Conservation (phyloP, 2,113 vertebrate genomes). For the Lagenorhynchus albirostris region DNA sequence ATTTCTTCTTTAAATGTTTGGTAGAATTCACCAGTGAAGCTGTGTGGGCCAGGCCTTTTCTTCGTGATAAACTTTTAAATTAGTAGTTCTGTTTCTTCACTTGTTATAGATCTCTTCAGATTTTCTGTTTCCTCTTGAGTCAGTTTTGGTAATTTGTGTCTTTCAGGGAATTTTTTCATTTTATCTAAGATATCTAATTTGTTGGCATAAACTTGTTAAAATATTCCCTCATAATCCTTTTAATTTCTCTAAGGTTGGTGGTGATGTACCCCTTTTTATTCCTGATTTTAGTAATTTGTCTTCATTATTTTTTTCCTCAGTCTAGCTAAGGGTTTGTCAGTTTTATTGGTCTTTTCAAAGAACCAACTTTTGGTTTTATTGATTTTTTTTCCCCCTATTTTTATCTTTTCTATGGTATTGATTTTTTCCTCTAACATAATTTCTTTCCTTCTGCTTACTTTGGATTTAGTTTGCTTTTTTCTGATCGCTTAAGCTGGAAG, state of each 20-base stretch:
- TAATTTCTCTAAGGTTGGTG: neutral
- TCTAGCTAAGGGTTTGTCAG: neutral
- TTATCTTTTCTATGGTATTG: neutral
- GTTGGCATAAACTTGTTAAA: neutral
- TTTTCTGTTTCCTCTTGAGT: neutral
- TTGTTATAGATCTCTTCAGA: neutral
- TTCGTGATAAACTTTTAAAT: neutral
- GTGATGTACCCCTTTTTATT: neutral
- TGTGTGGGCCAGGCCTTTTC: neutral
- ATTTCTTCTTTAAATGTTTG: neutral
- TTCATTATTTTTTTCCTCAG: neutral
- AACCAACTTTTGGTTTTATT: neutral
- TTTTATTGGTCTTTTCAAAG: neutral
- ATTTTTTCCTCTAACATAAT: neutral
- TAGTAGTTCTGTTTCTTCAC: neutral
- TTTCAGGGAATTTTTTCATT: neutral
- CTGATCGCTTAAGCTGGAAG: neutral
- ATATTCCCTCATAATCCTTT: neutral
- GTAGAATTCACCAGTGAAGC: neutral
- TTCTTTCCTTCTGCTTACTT: neutral
- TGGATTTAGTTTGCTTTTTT: neutral
- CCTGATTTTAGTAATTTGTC: neutral
- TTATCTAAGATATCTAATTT: neutral
- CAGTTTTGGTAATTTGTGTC: neutral
- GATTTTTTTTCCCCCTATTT: neutral